Evolutionary conservation across 1,140 invertebrate species (phyloP), one percentile per base, ranked within the genome.

Genomic region (Stegodyphus dumicola): DNA sequence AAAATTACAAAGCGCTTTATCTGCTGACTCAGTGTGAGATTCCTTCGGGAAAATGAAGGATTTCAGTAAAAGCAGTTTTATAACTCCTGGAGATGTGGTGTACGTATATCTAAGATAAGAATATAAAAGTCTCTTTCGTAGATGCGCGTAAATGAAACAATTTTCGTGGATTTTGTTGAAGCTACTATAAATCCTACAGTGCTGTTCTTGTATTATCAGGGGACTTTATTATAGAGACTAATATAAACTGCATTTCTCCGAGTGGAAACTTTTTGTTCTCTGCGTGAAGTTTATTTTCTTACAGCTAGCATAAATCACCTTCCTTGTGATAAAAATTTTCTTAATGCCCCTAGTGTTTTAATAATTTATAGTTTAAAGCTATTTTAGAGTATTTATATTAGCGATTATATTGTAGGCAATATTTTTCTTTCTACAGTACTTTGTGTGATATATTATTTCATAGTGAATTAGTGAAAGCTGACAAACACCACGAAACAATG

Each of bases 221-320:
- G 33, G 67, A 53, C 69, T 71, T 71, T 80, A 71, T 80, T 71
- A 71, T 33, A n/a, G 67, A 71, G 33, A 49, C 33, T 71, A 71
- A 71, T 71, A 71, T 71, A 48, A 52, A 52, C 10, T 33, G 33
- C 33, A 33, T 33, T 33, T 33, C 3, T 33, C 33, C 33, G 33
- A 33, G 33, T 33, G 33, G 33, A 33, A 33, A 33, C 33, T 33
- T 33, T 33, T 33, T 33, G 33, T 33, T 33, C 33, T 33, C 33
- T 33, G 33, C 33, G 33, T 3, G 33, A 33, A 33, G 33, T 33
- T 33, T 33, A 33, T 33, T 33, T 33, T 33, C 33, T 33, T 33
- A 33, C 33, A 33, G 33, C 33, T 33, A 33, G 33, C 33, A 33
- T 33, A 33, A 33, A 33, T 33, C 33, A 33, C 33, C 33, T 33